These are phyloP conservation scores for Chauna torquata DNA, from an alignment of 2,113 vertebrate species.

Conservation along the genomic window DNA sequence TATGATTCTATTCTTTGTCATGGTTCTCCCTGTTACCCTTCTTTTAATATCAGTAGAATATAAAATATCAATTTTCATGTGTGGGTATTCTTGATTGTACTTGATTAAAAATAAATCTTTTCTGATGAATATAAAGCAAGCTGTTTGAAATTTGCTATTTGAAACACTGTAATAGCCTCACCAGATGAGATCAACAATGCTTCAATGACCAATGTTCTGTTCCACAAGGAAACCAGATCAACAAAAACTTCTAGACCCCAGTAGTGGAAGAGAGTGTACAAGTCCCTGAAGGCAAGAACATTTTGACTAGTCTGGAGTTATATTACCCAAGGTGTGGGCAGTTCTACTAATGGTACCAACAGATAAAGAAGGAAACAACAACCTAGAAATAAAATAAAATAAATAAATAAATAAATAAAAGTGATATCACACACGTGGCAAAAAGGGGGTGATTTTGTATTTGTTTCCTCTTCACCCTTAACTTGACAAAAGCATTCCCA, in stretches of 20 bases:
- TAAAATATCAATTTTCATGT: background rate
- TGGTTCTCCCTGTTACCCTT: fast-evolving
- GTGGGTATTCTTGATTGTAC: fast-evolving
- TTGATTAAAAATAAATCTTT: background rate
- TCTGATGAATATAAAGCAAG: background rate
- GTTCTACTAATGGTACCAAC: background rate
- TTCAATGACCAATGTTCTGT: background rate
- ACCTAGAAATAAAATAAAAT: background rate
- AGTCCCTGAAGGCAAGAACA: background rate
- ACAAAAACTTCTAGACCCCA: fast-evolving
- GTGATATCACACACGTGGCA: background rate
- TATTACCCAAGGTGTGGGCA: background rate
- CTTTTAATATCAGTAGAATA: background rate
- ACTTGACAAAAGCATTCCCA: background rate
- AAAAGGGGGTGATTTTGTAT: background rate
- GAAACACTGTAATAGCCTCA: background rate
- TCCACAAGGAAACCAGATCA: background rate
- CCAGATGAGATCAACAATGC: background rate
- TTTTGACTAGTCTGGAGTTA: background rate
- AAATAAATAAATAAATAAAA: background rate
- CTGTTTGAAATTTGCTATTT: background rate
- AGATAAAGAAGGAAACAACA: background rate
- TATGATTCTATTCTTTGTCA: background rate
- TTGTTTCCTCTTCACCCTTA: background rate
- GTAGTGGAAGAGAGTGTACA: background rate